These are phyloP conservation scores for Rhinogobius similis DNA, from an alignment of 2,113 vertebrate genomes.

Conservation along the genomic window DNA sequence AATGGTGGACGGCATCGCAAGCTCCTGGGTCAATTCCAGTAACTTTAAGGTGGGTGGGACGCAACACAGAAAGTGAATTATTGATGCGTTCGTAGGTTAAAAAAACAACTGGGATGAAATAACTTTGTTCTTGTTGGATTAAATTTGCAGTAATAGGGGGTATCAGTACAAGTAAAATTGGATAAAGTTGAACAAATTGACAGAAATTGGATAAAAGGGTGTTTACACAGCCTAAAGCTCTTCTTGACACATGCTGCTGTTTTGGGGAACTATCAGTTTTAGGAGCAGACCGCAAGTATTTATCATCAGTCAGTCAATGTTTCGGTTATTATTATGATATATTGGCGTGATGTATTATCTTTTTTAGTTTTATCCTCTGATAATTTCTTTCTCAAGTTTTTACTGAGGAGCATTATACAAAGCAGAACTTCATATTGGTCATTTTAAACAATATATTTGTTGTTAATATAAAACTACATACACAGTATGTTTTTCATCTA, in stretches of 20 bases:
- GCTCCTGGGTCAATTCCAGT: conserved; percentile 97
- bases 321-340: no score
- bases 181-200: neutral
- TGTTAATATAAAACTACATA: no score
- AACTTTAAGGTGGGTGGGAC: conserved; percentile 90
- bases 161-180: neutral
- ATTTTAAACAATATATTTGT: no score
- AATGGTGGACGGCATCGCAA: conserved; percentile 94
- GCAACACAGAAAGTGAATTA: conserved; percentile 41
- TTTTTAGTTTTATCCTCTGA: no score
- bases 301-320: neutral
- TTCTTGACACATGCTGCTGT: neutral
- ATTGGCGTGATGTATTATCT: no score
- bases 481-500: no score
- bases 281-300: neutral
- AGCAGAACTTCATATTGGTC: no score
- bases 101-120: neutral
- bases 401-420: no score
- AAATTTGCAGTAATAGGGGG: neutral
- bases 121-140: neutral
- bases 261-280: neutral
- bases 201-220: neutral
- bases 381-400: no score
- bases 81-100: neutral
- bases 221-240: neutral